phyloP scores from a whole-genome alignment of 2,888 invertebrate genomes.

The Yponomeuta sedellus region DNA sequence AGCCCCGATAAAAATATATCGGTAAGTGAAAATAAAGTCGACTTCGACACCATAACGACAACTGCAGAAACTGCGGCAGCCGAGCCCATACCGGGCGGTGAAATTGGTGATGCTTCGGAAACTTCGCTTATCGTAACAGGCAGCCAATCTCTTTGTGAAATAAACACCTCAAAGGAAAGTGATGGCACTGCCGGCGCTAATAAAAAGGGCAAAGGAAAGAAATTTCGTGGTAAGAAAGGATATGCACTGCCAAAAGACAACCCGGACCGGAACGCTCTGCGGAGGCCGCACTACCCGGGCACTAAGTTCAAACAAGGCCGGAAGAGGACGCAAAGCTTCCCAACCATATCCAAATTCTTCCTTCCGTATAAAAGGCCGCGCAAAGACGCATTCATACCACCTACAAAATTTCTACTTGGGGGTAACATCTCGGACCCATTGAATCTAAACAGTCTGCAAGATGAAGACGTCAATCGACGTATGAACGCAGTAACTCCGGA shows the following conservation, averaged over 20 bases:
- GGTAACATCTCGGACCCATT: constrained; percentile 97
- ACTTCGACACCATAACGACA: constrained; percentile 25
- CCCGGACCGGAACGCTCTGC: constrained; percentile 51
- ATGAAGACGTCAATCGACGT: constrained; percentile 85
- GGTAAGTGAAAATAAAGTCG: constrained; percentile 40
- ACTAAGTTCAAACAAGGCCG: constrained; percentile 71
- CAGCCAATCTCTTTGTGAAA: constrained; percentile 33
- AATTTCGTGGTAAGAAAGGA: constrained; percentile 61
- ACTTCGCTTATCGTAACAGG: constrained; percentile 38
- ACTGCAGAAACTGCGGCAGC: constrained; percentile 28
- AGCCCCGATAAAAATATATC: constrained; percentile 55
- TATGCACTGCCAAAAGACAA: constrained; percentile 58
- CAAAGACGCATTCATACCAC: constrained; percentile 87
- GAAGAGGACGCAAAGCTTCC: constrained; percentile 82
- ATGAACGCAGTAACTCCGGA: constrained; percentile 95
- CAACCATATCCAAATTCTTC: constrained; percentile 83
- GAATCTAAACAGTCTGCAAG: constrained; percentile 93
- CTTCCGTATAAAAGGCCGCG: constrained; percentile 84
- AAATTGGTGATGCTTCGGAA: constrained; percentile 44
- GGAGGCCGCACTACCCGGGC: constrained; percentile 61
- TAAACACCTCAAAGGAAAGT: constrained; percentile 50
- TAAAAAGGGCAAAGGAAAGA: constrained; percentile 68
- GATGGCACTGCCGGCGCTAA: constrained; percentile 39
- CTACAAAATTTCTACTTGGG: constrained; percentile 94
- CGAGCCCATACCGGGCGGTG: constrained; percentile 46